These are phyloP conservation scores for Clostera curtula DNA, from an alignment of 2,888 invertebrate species.

Conservation along the genomic window DNA sequence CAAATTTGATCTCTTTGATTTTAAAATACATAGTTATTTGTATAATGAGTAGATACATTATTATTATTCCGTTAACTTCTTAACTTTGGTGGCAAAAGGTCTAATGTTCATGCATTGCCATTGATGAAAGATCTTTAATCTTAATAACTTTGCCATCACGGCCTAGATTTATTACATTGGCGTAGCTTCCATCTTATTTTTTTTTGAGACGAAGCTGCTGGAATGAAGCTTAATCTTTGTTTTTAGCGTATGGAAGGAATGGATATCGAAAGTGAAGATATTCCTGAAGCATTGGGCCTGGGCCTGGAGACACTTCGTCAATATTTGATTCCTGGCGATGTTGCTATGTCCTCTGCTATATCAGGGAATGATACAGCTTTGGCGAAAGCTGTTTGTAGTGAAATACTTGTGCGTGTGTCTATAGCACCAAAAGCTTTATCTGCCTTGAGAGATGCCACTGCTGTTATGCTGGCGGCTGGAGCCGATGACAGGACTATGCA, in stretches of 20 bases:
- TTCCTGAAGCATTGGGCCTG: slow-evolving; percentile 50
- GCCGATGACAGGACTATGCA: slow-evolving; percentile 55
- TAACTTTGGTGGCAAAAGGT: background rate
- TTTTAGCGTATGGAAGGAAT: slow-evolving; percentile 61
- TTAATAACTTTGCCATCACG: no score
- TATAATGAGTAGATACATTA: no score
- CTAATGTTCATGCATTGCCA: slow-evolving; percentile 5
- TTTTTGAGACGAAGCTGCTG: no score
- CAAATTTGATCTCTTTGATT: no score
- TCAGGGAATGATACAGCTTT: slow-evolving; percentile 34
- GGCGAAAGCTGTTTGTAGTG: slow-evolving; percentile 46
- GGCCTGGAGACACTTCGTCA: slow-evolving; percentile 54
- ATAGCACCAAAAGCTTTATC: slow-evolving; percentile 43
- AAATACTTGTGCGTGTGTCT: slow-evolving; percentile 52
- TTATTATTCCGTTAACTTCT: no score
- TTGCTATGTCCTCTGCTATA: slow-evolving; percentile 17
- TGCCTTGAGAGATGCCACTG: slow-evolving; percentile 80
- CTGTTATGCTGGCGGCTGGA: slow-evolving; percentile 40
- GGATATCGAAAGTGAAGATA: slow-evolving; percentile 55
- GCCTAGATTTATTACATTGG: no score
- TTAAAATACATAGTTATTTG: no score
- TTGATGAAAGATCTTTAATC: no score
- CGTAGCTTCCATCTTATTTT: no score
- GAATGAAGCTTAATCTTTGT: no score
- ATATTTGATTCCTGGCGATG: slow-evolving; percentile 34